Base-by-base conservation (phyloP, 2,113 vertebrate species). In the Neogale vison region DNA sequence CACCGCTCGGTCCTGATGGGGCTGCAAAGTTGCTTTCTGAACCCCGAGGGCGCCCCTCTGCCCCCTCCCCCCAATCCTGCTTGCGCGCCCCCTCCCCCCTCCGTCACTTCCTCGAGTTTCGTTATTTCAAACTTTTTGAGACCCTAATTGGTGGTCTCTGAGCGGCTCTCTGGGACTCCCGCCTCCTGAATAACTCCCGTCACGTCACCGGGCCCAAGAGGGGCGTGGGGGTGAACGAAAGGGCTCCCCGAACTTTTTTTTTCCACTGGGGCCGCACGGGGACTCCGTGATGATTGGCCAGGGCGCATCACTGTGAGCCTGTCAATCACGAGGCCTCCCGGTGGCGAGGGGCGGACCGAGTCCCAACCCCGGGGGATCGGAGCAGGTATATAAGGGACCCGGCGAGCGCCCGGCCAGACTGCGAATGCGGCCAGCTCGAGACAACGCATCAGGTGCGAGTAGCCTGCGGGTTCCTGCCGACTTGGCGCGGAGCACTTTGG, bases 281-380 rank as follows among this genome's bases (percentile, higher is more conserved):
- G 98, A 98, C 98, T 95, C 88, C 86, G 96, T 98, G 26, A 98
- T 99, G 99, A 99, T 99, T 99, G 99, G 99, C 98, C 98, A 95
- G 93, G 91, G 94, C 57, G 97, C 89, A 80, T 98, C 99, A 99
- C 99, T 99, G 99, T 99, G 98, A 99, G 95, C 97, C 99, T 99
- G 99, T 99, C 99, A 99, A 99, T 99, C 99, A 98, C 93, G 1
- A 39, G 77, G 96, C 93, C 95, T 50, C 77, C 72, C 52, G 84
- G 89, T 69, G 91, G 93, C 72, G 26, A 96, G 97, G 98, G 98
- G 71, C 97, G 95, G 52, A 98, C 97, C 85, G n/a, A 92, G 94
- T 96, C 94, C 50, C 93, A 85, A 97, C 87, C 90, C 95, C 55
- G 17, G 55, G 94, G 89, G 89, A 97, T 96, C 57, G 0, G 90